Evolutionary conservation across 2,113 vertebrate genomes (phyloP).

Genomic region (Pseudorhombus dupliciocellatus): DNA sequence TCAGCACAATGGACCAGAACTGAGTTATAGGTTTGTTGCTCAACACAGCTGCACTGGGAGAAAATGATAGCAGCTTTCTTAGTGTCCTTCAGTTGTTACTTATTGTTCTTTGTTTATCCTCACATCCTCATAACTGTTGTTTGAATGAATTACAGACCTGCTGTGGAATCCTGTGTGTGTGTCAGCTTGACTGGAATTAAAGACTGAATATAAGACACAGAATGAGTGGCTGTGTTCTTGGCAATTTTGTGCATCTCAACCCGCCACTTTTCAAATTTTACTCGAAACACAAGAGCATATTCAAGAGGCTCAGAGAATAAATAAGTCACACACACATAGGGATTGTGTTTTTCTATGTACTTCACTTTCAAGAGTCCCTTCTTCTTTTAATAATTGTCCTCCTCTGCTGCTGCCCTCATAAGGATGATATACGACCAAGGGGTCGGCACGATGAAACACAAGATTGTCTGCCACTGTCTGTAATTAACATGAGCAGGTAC

Average conservation of each 20-base stretch:
- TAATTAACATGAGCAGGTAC: slow-evolving; percentile 78
- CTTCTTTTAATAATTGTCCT: slow-evolving; percentile 56
- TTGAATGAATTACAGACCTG: too few species aligned
- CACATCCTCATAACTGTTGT: too few species aligned
- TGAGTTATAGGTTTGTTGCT: too few species aligned
- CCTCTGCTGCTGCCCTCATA: slow-evolving; percentile 45
- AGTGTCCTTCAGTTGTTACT: too few species aligned
- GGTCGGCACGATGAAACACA: slow-evolving; percentile 62
- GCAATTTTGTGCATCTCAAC: slow-evolving; percentile 13
- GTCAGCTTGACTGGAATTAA: not conserved
- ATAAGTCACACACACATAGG: slow-evolving; percentile 36
- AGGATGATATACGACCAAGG: slow-evolving; percentile 67
- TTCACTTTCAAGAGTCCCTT: slow-evolving; percentile 41
- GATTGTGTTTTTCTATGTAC: slow-evolving; percentile 15
- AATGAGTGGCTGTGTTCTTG: not conserved
- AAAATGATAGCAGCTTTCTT: too few species aligned
- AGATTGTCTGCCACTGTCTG: slow-evolving; percentile 66
- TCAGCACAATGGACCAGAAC: too few species aligned
- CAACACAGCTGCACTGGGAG: too few species aligned
- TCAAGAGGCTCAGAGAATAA: slow-evolving; percentile 29
- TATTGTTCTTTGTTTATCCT: too few species aligned
- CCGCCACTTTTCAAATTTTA: slow-evolving; percentile 34
- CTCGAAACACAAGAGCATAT: slow-evolving; percentile 26
- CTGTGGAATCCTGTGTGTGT: too few species aligned
- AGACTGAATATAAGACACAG: slow-evolving; percentile 10